Evolutionary conservation across 2,797 vertebrate species (phyloP).

Genomic region (Acipenser ruthenus): DNA sequence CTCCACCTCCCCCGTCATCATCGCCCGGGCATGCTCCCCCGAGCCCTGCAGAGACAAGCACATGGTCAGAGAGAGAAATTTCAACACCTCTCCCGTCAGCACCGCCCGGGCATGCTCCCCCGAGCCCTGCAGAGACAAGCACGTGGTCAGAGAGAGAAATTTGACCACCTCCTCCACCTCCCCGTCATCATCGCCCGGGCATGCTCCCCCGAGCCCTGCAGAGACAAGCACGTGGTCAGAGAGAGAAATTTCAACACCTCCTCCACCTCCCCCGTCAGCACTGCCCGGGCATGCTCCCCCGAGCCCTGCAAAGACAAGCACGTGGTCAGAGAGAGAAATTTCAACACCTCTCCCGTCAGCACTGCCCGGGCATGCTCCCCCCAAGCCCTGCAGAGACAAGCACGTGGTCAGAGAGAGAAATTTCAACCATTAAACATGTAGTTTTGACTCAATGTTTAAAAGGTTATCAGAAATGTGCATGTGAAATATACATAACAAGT

Average conservation of each 20-base stretch:
- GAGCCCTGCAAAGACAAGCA: conserved; percentile 51
- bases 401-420: background rate
- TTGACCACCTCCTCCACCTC: conserved; percentile 72
- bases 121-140: conserved; percentile 48
- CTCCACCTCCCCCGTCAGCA: conserved; percentile 71
- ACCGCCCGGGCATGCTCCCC: too few species aligned
- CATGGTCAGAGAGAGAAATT: too few species aligned
- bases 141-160: background rate
- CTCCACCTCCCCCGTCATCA: too few species aligned
- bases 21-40: too few species aligned
- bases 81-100: too few species aligned
- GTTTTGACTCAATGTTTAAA: too few species aligned
- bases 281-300: conserved; percentile 58
- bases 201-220: conserved; percentile 67
- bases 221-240: background rate
- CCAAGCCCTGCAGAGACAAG: conserved; percentile 37
- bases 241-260: conserved; percentile 44
- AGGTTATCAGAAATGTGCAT: too few species aligned
- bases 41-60: too few species aligned
- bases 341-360: conserved; percentile 63
- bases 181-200: conserved; percentile 64
- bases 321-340: background rate
- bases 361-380: conserved; percentile 52
- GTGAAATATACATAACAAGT: too few species aligned
- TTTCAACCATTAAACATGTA: too few species aligned